phyloP scores from a whole-genome alignment of 2,797 vertebrate species.

The Poecile montanus region DNA sequence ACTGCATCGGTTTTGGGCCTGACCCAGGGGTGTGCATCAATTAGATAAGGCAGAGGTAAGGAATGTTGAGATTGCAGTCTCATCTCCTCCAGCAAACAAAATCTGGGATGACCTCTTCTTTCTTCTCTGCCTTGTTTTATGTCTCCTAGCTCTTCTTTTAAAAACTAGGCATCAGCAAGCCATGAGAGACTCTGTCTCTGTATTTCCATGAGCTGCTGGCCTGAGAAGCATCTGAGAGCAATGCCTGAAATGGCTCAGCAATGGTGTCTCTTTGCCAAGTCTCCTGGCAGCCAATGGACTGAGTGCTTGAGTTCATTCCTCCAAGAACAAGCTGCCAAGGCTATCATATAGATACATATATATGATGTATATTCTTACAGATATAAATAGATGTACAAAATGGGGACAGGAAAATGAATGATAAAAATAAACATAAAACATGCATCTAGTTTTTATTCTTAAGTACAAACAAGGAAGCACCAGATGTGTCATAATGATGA shows the following conservation, averaged over 20 bases:
- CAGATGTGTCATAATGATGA: background rate
- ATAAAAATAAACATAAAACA: background rate
- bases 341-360: background rate
- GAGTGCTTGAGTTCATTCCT: background rate
- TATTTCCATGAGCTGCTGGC: background rate
- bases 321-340: background rate
- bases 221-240: background rate
- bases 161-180: background rate
- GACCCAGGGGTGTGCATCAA: background rate
- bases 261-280: background rate
- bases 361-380: background rate
- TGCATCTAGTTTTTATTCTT: background rate
- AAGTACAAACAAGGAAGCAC: background rate
- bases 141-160: background rate
- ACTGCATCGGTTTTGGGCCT: background rate
- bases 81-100: background rate
- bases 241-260: background rate
- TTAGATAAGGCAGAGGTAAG: background rate
- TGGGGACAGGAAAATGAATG: background rate
- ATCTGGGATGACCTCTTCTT: background rate
- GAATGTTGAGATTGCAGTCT: rapidly evolving
- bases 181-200: background rate
- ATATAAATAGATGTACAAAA: background rate
- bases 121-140: background rate
- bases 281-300: background rate